Evolutionary conservation across 2,797 vertebrate species (phyloP).

Genomic region (Etheostoma nigrum): DNA sequence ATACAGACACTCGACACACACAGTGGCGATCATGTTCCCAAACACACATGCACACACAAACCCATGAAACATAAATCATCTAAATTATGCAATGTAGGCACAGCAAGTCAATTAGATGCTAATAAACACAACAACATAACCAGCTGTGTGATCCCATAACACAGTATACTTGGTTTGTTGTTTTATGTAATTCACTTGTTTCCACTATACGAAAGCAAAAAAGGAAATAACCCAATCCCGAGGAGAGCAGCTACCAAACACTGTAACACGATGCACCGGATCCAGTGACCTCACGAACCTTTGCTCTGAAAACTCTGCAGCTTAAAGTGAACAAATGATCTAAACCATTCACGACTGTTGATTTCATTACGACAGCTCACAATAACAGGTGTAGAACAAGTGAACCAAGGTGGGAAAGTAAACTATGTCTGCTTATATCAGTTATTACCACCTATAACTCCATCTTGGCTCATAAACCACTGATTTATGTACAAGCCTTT

Average conservation of each 20-base stretch:
- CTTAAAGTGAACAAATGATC: conserved; percentile 33
- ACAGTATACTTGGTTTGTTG: conserved; percentile 40
- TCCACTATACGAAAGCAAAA: conserved; percentile 29
- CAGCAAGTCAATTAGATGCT: conserved; percentile 33
- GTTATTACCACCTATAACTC: conserved; percentile 35
- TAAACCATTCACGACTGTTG: conserved; percentile 32
- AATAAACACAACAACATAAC: conserved; percentile 35
- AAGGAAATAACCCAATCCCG: conserved; percentile 15
- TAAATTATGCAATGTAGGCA: conserved; percentile 22
- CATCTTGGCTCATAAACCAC: conserved; percentile 48
- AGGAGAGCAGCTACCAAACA: conserved; percentile 32
- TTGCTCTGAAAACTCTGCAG: conserved; percentile 22
- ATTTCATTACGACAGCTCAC: conserved; percentile 37
- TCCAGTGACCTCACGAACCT: conserved; percentile 42
- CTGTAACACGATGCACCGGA: conserved; percentile 33
- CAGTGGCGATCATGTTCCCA: background rate
- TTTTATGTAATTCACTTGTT: conserved; percentile 44
- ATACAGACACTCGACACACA: background rate
- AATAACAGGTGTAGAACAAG: conserved; percentile 57
- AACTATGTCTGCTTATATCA: conserved; percentile 38
- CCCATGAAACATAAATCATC: conserved; percentile 28
- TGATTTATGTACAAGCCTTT: conserved; percentile 40
- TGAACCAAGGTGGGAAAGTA: conserved; percentile 30
- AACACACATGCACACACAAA: conserved; percentile 10
- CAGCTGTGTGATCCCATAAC: conserved; percentile 14